These are phyloP conservation scores for Gorilla gorilla DNA, from an alignment of 2,113 vertebrate species.

Conservation along the genomic window DNA sequence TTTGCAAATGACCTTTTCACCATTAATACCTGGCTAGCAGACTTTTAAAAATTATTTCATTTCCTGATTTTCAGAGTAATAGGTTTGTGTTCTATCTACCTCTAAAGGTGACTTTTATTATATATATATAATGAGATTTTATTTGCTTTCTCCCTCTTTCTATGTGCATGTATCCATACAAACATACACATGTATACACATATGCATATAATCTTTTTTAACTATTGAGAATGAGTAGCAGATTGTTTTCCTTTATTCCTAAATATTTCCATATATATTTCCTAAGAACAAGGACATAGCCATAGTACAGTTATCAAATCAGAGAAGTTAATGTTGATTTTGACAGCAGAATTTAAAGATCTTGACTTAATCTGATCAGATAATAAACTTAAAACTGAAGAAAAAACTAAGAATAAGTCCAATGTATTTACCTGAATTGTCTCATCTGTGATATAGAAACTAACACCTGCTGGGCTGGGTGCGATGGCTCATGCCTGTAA, in stretches of 20 bases:
- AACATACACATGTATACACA: background rate
- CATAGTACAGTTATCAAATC: background rate
- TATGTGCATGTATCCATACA: background rate
- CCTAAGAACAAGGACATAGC: background rate
- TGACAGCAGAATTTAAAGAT: conserved; percentile 19
- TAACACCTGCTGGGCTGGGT: background rate
- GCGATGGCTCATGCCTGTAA: too few relatives aligned
- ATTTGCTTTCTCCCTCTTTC: background rate
- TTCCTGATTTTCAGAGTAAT: background rate
- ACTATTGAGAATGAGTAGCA: background rate
- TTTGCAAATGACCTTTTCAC: background rate
- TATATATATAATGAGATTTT: background rate
- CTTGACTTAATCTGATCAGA: background rate
- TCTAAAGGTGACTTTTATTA: background rate
- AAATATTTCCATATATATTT: background rate
- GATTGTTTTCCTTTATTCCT: background rate
- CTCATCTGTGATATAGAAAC: background rate
- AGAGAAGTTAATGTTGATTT: background rate
- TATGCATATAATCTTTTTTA: background rate
- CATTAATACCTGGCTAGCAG: background rate
- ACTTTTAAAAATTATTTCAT: background rate
- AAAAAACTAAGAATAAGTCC: background rate
- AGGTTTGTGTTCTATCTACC: background rate
- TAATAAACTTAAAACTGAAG: background rate
- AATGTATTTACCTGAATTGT: background rate